These are phyloP conservation scores for Cuculus canorus DNA, from an alignment of 2,797 vertebrate genomes.

Conservation along the genomic window DNA sequence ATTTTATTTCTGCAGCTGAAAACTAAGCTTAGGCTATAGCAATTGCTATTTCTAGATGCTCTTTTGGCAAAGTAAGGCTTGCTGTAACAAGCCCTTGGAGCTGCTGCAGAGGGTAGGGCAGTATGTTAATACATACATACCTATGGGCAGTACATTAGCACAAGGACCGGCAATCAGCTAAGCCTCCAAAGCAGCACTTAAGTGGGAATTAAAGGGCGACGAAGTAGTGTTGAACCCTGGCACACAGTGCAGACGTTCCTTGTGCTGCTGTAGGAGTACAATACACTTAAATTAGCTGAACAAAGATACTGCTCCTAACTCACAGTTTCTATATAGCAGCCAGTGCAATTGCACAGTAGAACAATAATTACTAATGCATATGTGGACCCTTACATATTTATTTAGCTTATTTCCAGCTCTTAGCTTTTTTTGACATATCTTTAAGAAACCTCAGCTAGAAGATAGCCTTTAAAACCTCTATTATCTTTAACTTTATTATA, in stretches of 20 bases:
- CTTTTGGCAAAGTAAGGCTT: background rate
- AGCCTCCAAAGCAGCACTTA: background rate
- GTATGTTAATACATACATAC: background rate
- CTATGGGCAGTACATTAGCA: background rate
- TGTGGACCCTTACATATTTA: background rate
- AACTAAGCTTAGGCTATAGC: background rate
- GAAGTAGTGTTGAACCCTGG: background rate
- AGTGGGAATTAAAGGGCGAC: background rate
- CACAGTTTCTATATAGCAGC: background rate
- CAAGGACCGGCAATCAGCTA: background rate
- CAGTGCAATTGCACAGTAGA: background rate
- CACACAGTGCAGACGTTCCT: background rate
- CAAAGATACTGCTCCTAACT: background rate
- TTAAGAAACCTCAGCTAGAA: background rate
- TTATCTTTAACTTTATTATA: background rate
- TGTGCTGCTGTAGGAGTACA: background rate
- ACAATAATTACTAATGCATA: background rate
- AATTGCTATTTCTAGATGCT: background rate
- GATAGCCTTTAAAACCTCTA: background rate
- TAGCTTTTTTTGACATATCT: background rate
- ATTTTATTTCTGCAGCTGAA: background rate
- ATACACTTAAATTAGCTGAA: background rate
- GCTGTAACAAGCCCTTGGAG: background rate
- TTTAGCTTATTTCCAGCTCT: background rate
- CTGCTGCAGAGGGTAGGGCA: background rate